Percentiles rank a stretch among this genome's conserved stretches.
Evolutionary conservation across 2,797 vertebrate genomes (phyloP).

Genomic region (Danio kyathit): DNA sequence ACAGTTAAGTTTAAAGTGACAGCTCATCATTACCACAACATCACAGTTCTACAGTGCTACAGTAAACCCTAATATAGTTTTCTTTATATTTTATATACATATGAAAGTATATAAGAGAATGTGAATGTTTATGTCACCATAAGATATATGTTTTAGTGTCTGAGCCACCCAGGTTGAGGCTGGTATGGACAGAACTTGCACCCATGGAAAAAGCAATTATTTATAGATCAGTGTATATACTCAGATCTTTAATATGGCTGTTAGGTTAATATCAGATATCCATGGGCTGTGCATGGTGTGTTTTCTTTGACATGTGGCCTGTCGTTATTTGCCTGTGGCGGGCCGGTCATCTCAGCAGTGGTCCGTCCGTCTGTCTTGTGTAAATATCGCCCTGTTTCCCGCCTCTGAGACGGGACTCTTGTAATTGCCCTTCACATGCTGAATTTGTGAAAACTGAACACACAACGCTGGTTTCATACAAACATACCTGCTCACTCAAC

Average conservation of each 20-base stretch:
- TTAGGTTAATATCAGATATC: slow-evolving; percentile 52
- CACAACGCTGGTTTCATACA: slow-evolving; percentile 2
- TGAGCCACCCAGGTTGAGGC: slow-evolving; percentile 48
- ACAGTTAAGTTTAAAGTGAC: no score
- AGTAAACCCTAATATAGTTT: no score
- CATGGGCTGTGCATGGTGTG: slow-evolving; percentile 44
- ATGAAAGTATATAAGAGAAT: not conserved
- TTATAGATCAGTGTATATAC: slow-evolving; percentile 44
- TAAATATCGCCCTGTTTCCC: slow-evolving; percentile 10
- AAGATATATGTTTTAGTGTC: slow-evolving; percentile 29
- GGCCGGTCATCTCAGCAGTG: slow-evolving; percentile 36
- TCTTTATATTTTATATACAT: no score
- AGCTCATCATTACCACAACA: no score
- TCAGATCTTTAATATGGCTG: slow-evolving; percentile 49
- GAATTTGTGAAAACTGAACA: slow-evolving; percentile 43
- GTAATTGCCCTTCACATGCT: slow-evolving; percentile 32
- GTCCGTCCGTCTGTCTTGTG: slow-evolving; percentile 29
- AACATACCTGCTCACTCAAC: slow-evolving; percentile 14
- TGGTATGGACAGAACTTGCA: slow-evolving; percentile 6
- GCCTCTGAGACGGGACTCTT: slow-evolving; percentile 4
- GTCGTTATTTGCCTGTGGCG: slow-evolving; percentile 31
- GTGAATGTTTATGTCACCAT: slow-evolving; percentile 19
- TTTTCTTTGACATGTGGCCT: slow-evolving; percentile 59
- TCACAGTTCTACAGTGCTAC: no score
- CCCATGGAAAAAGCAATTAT: slow-evolving; percentile 48